phyloP scores from a whole-genome alignment of 1,140 invertebrate species.

The Sycobia sp. region DNA sequence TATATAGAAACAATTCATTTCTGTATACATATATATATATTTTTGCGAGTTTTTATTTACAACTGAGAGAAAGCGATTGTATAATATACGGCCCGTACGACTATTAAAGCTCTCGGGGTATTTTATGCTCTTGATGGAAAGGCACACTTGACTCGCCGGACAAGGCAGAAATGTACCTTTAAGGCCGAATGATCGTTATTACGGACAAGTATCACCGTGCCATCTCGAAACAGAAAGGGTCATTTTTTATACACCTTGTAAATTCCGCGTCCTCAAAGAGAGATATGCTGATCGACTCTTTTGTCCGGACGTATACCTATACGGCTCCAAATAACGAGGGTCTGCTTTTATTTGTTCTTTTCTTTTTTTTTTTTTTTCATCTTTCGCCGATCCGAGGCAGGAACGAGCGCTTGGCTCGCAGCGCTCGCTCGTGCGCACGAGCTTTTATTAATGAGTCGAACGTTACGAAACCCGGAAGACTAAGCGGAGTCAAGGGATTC shows the following conservation, averaged over 20 bases:
- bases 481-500: too few relatives aligned
- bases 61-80: too few relatives aligned
- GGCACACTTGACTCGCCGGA: too few relatives aligned
- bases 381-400: background rate
- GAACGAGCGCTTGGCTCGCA: background rate
- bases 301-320: background rate
- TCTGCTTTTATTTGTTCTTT: background rate
- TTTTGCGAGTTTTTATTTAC: too few relatives aligned
- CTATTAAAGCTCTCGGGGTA: too few relatives aligned
- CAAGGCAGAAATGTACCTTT: too few relatives aligned
- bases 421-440: background rate
- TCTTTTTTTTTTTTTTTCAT: background rate
- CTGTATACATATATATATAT: too few relatives aligned
- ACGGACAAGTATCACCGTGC: background rate
- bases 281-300: background rate
- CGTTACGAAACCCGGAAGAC: background rate
- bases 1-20: too few relatives aligned
- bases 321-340: background rate
- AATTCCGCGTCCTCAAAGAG: background rate
- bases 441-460: constrained; percentile 1
- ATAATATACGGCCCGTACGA: too few relatives aligned
- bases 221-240: background rate
- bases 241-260: constrained; percentile 8
- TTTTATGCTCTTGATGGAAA: too few relatives aligned
- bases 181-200: constrained; percentile 2